These are phyloP conservation scores for Malurus melanocephalus DNA, from an alignment of 2,113 vertebrate species.

Conservation along the genomic window DNA sequence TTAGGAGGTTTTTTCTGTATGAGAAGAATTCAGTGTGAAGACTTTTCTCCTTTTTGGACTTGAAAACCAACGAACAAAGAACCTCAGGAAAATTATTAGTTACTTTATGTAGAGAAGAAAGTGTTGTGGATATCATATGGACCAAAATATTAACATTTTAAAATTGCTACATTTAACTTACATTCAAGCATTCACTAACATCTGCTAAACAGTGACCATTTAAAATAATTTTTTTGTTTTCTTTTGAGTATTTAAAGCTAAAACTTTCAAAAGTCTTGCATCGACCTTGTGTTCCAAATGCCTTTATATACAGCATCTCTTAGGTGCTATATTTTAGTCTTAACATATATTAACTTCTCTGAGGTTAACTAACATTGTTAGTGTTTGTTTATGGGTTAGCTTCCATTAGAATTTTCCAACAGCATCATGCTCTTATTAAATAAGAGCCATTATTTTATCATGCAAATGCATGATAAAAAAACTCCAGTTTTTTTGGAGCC, in stretches of 20 bases:
- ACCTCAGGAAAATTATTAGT: neutral
- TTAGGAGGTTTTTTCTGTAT: accelerated
- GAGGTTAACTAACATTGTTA: constrained; percentile 26
- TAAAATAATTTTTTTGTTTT: neutral
- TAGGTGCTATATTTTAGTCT: neutral
- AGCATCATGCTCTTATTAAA: neutral
- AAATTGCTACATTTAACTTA: neutral
- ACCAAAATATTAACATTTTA: neutral
- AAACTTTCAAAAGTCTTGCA: neutral
- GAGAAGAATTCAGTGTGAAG: neutral
- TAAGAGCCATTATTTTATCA: constrained; percentile 20
- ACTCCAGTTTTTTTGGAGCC: neutral
- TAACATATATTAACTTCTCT: constrained; percentile 4
- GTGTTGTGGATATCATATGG: neutral
- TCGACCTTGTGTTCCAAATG: neutral
- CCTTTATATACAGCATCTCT: constrained; percentile 8
- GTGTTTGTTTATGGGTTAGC: constrained; percentile 13
- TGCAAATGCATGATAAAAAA: neutral
- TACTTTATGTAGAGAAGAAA: neutral
- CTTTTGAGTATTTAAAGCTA: constrained; percentile 23
- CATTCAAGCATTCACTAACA: neutral
- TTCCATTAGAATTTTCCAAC: constrained; percentile 3
- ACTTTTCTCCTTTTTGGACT: neutral
- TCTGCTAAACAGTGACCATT: neutral
- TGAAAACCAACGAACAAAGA: neutral